Base-by-base conservation (phyloP, 2,797 vertebrate genomes). In the Coregonus sp. region DNA sequence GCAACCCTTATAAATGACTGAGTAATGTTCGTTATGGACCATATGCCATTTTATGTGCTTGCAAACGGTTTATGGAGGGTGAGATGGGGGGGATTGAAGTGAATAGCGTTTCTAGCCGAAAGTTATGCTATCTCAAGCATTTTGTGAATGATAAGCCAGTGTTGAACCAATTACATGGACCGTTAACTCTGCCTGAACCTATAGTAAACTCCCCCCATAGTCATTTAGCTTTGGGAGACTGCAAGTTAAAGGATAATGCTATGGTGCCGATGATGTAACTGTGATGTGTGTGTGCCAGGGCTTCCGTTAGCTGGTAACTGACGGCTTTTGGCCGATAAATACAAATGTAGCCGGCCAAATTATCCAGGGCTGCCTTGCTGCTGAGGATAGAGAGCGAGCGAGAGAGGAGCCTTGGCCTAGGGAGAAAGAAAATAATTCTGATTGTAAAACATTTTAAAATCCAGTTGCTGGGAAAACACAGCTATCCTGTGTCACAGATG, bases 101-200 rank as follows among this genome's bases (percentile, higher is more conserved):
- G 77, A 59, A 65, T 72, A 80, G 73, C 66, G 12, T 78, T 67
- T 29, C 14, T 3, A 3, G 5, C 33, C 5, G 68, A n/a, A 72
- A 12, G 70, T 52, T 59, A 18, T 7, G 75, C 40, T 63, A 65
- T 81, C 63, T 33, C 61, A 75, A 77, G 76, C 70, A 74, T 88
- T 84, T 63, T 80, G 81, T 86, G 78, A 89, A 85, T 75, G 81
- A 89, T 84, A 82, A 86, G 81, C 75, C 81, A 83, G 82, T 85
- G 86, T 88, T 88, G 81, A 90, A 89, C 72, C 89, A 91, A 92
- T 93, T 91, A 91, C 87, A 87, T 72, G 86, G 79, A 71, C 88
- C 77, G 79, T 92, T 92, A 85, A 79, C 88, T 80, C 80, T 67
- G 72, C 82, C 80, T 85, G 84, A 91, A 89, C 81, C 63, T 69